Evolutionary conservation across 2,888 invertebrate species (phyloP).

Genomic region (Nematopogon swammerdamellus): DNA sequence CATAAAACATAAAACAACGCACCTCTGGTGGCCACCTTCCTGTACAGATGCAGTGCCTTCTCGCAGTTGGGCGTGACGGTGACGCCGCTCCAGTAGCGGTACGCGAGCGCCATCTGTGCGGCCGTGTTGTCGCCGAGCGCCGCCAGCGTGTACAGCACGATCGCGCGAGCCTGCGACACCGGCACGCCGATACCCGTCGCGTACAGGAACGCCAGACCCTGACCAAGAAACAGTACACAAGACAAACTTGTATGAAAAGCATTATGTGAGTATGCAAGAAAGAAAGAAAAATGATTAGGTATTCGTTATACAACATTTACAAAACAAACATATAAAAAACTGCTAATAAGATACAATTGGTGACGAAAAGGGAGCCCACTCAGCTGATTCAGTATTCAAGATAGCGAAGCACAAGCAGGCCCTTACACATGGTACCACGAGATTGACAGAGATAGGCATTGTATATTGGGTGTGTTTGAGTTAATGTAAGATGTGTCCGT

Average conservation of each 20-base stretch:
- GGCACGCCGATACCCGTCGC: conserved; percentile 84
- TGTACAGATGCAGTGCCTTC: conserved; percentile 85
- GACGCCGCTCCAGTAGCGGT: conserved; percentile 90
- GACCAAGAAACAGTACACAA: conserved; percentile 18
- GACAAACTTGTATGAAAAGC: conserved; percentile 9
- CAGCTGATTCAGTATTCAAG: too few species aligned
- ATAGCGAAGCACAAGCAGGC: too few species aligned
- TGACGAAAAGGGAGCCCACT: too few species aligned
- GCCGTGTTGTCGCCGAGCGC: conserved; percentile 88
- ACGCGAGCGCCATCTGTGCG: conserved; percentile 97
- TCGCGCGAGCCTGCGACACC: conserved; percentile 81
- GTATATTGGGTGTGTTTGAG: conserved; percentile 1
- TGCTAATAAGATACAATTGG: too few species aligned
- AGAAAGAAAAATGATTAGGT: too few species aligned
- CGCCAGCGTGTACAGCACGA: conserved; percentile 90
- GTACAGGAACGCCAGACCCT: conserved; percentile 86
- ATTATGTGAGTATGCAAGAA: conserved; percentile 6
- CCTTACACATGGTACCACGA: conserved; percentile 1
- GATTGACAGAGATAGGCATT: conserved; percentile 2
- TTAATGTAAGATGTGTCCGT: conserved; percentile 3
- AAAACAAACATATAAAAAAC: too few species aligned
- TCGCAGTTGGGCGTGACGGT: conserved; percentile 89
- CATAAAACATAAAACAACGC: too few species aligned
- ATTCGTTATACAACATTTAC: too few species aligned
- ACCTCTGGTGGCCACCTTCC: conserved; percentile 88